Evolutionary conservation across 1,140 invertebrate species (phyloP).

Genomic region (Zaprionus tsacasi): DNA sequence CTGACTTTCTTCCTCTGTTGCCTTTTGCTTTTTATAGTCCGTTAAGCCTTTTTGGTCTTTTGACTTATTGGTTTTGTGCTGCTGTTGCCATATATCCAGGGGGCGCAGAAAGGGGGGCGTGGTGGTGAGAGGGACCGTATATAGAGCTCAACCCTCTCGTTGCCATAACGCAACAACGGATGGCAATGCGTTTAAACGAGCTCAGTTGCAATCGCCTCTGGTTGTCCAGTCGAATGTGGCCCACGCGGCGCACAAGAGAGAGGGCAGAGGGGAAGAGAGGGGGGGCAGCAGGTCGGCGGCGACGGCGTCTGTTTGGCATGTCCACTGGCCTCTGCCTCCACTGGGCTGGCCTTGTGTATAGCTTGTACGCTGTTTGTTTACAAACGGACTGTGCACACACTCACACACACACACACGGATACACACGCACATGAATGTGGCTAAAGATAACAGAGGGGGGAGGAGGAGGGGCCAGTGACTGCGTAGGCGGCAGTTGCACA

Average conservation of each 20-base stretch:
- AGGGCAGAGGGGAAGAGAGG: neutral
- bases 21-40: conserved; percentile 67
- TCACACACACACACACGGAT: neutral
- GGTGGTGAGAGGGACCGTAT: neutral
- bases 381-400: conserved; percentile 38
- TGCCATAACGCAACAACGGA: conserved; percentile 49
- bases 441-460: conserved; percentile 46
- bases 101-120: conserved; percentile 4
- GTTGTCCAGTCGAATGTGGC: conserved; percentile 29
- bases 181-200: conserved; percentile 53
- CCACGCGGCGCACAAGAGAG: conserved; percentile 9
- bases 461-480: conserved; percentile 8
- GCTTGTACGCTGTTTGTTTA: conserved; percentile 45
- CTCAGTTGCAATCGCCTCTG: conserved; percentile 48
- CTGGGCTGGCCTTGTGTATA: conserved; percentile 45
- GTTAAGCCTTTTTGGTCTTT: conserved; percentile 82
- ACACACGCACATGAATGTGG: conserved; percentile 10
- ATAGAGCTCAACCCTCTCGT: conserved; percentile 10
- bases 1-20: conserved; percentile 55
- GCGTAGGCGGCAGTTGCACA: conserved; percentile 43
- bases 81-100: conserved; percentile 12
- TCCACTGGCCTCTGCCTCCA: conserved; percentile 38
- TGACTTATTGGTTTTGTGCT: conserved; percentile 78
- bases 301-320: conserved; percentile 60
- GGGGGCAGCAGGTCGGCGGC: conserved; percentile 1